Evolutionary conservation across 1,140 invertebrate species (phyloP).

Genomic region (Coptotermes formosanus): DNA sequence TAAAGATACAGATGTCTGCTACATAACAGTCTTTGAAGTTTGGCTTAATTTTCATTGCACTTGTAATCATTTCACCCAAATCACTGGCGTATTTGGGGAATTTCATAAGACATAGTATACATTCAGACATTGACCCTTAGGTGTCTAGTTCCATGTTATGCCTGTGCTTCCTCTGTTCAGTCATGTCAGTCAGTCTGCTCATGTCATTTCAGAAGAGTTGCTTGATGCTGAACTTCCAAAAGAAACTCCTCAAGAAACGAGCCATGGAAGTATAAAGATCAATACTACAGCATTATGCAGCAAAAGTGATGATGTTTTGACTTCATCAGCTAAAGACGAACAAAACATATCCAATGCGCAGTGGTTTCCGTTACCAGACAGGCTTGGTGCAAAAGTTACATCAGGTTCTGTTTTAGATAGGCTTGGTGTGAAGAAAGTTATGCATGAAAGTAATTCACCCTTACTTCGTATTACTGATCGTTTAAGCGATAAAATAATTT

Average conservation of each 20-base stretch:
- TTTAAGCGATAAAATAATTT: not conserved
- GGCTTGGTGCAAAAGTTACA: not conserved
- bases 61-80: too few relatives aligned
- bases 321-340: not conserved
- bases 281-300: not conserved
- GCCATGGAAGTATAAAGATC: not conserved
- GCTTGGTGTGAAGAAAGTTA: not conserved
- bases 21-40: too few relatives aligned
- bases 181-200: not conserved
- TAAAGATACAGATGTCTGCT: too few relatives aligned
- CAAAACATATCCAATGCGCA: too few relatives aligned
- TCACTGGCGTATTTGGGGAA: too few relatives aligned
- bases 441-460: not conserved
- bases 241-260: not conserved
- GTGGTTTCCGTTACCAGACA: not conserved
- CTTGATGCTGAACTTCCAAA: constrained; percentile 24
- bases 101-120: too few relatives aligned
- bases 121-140: too few relatives aligned
- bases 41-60: too few relatives aligned
- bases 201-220: constrained; percentile 24
- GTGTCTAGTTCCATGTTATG: too few relatives aligned
- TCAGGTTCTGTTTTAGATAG: not conserved
- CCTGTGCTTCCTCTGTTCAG: too few relatives aligned
- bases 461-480: not conserved
- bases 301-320: not conserved